Evolutionary conservation across 2,113 vertebrate genomes (phyloP).

Genomic region (Sylvietta virens): DNA sequence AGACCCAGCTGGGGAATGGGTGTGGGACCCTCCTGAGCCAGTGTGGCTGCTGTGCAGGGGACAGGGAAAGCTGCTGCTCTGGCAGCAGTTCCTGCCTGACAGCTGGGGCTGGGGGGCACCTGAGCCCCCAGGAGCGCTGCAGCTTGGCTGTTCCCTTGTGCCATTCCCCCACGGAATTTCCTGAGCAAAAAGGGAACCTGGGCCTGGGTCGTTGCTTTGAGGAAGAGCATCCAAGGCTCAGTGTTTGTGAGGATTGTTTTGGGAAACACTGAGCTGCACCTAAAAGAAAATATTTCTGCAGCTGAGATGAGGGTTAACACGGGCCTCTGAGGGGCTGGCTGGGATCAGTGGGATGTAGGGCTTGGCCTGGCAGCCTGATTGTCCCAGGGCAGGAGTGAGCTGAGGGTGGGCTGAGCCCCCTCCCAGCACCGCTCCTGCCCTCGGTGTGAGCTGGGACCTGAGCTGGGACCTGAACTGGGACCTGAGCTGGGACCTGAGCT

Average conservation of each 20-base stretch:
- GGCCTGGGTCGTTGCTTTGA: background rate
- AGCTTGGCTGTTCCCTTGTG: background rate
- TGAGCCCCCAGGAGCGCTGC: rapidly evolving
- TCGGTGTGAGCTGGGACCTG: rapidly evolving
- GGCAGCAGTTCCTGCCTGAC: background rate
- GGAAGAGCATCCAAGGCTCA: rapidly evolving
- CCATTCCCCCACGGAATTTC: rapidly evolving
- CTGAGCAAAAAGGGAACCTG: background rate
- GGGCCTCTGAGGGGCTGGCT: rapidly evolving
- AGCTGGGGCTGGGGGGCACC: background rate
- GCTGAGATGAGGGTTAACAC: background rate
- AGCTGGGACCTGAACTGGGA: background rate
- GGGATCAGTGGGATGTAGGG: background rate
- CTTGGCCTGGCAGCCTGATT: background rate
- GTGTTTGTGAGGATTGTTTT: background rate
- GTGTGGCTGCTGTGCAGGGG: rapidly evolving
- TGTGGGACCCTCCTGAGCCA: background rate
- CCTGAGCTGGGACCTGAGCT: too few relatives aligned
- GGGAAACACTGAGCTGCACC: background rate
- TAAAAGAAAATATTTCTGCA: background rate
- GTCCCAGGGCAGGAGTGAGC: background rate
- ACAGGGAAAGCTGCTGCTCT: background rate
- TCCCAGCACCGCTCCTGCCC: rapidly evolving
- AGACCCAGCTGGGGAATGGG: background rate
- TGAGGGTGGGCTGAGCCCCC: background rate